Base-by-base conservation (phyloP, 2,888 invertebrate genomes). In the Dioctria rufipes region DNA sequence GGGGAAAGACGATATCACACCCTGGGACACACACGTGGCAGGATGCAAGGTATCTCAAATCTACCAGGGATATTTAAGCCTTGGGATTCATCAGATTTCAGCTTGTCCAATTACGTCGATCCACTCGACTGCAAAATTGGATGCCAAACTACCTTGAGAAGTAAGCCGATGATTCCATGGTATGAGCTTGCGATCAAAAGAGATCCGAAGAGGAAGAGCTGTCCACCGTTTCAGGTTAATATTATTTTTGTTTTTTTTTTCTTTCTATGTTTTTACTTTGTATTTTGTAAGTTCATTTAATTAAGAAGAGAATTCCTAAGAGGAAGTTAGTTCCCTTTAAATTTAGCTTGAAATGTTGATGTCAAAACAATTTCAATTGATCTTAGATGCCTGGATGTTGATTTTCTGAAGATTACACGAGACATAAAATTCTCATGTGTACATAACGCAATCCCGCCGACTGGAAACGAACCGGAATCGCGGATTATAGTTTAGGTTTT, bases 171-270 rank as follows among this genome's bases (percentile, higher is more conserved):
- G 80, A 92, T 96, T 83, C 96, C 96, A 0, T 96, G 96, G 96
- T 96, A 95, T 93, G 96, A 96, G 89, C 89, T 96, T 85, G 96
- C 96, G 60, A 94, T 95, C 73, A 92, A 93, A 85, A 93, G 94
- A 84, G 90, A 90, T 84, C 90, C 91, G 71, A 92, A 95, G 83
- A 94, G 96, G 84, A 92, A 94, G 85, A 95, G 95, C 85, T 96
- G 96, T 88, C 95, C 95, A 67, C 93, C 94, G 83, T 91, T 95
- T 83, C 93, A 94, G 91, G 92, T 87, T 85, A 85, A 71, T 83
- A 73, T 37, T 46, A 73, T 1, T 6, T 54, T 11, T 40, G 54
- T 71, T 63, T 11, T 40, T 71, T 71, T 63, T 66, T 42, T 65
- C 71, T 81, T 73, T 9, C 40, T 25, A 51, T 42, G 25, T 40